Evolutionary conservation across 2,113 vertebrate genomes (phyloP).

Genomic region (Clarias macrocephalus): DNA sequence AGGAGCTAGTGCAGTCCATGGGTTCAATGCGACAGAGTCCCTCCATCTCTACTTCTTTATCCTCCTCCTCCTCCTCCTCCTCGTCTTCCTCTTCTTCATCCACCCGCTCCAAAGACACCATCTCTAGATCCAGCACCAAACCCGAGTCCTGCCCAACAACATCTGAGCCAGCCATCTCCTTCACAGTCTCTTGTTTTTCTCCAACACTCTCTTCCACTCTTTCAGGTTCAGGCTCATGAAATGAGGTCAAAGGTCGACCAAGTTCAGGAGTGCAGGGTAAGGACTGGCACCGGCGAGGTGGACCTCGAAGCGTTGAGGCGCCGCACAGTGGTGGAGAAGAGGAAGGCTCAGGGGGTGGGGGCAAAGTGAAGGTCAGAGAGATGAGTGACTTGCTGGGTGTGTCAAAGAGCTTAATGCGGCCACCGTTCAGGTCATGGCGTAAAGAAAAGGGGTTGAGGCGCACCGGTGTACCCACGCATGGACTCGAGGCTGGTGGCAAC

Average conservation of each 20-base stretch:
- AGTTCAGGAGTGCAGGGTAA: conserved; percentile 85
- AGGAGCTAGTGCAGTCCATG: conserved; percentile 78
- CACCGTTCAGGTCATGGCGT: conserved; percentile 87
- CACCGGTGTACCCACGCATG: conserved; percentile 69
- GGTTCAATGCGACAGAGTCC: conserved; percentile 60
- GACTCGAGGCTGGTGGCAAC: conserved; percentile 67
- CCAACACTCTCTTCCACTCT: conserved; percentile 31
- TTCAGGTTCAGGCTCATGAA: conserved; percentile 27
- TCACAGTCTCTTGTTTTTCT: not conserved
- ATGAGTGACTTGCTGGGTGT: conserved; percentile 87
- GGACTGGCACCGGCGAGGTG: conserved; percentile 79
- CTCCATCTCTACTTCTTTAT: conserved; percentile 47
- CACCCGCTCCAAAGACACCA: conserved; percentile 68
- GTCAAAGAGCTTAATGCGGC: conserved; percentile 89
- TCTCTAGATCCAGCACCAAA: conserved; percentile 64
- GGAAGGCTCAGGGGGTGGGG: conserved; percentile 65
- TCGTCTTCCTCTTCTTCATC: conserved; percentile 55
- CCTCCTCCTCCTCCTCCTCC: conserved; percentile 25
- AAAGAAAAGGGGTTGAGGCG: conserved; percentile 92
- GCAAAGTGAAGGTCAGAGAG: conserved; percentile 82
- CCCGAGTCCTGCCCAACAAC: conserved; percentile 44
- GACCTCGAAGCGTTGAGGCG: conserved; percentile 45
- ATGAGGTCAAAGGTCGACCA: conserved; percentile 57
- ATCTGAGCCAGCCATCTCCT: not conserved
- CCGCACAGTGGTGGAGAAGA: conserved; percentile 60